Percentiles rank a stretch among this genome's conserved stretches.
These are phyloP conservation scores for Lamellibrachia columna DNA, from an alignment of 2,888 invertebrate genomes.

Conservation along the genomic window DNA sequence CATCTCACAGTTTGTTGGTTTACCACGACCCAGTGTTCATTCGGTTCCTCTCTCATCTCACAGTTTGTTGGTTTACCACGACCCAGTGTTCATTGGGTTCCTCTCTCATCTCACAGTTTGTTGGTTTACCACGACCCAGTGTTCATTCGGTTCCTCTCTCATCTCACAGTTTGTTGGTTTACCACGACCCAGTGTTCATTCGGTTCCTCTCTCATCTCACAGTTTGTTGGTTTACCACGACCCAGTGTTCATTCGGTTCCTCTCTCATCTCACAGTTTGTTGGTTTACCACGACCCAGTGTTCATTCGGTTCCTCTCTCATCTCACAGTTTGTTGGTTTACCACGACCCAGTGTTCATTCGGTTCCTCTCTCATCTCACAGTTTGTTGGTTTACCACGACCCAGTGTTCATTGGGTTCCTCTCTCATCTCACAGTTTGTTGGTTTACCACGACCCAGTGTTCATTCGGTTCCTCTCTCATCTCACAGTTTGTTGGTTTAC, in stretches of 20 bases:
- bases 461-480: neutral
- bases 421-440: neutral
- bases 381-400: neutral
- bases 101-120: neutral
- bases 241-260: neutral
- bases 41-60: neutral
- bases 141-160: neutral
- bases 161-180: neutral
- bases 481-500: neutral
- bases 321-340: neutral
- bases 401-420: neutral
- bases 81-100: neutral
- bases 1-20: neutral
- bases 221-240: neutral
- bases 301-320: neutral
- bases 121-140: neutral
- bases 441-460: neutral
- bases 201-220: neutral
- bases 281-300: neutral
- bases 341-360: neutral
- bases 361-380: neutral
- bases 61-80: neutral
- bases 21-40: neutral
- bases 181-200: neutral
- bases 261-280: neutral